These are phyloP conservation scores for Macrophya annulata DNA, from an alignment of 2,888 invertebrate species.

Conservation along the genomic window DNA sequence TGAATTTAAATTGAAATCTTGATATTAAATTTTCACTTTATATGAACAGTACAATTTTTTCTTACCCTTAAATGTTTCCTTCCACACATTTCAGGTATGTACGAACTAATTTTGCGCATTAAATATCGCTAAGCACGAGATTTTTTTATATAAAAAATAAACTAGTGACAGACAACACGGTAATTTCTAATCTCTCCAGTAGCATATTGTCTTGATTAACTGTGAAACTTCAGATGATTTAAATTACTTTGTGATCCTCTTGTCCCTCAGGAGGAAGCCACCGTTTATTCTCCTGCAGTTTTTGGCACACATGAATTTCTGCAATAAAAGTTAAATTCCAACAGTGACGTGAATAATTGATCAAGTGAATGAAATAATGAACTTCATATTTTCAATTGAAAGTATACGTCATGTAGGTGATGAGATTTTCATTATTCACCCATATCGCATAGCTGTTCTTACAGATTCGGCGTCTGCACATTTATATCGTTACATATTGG, in stretches of 20 bases:
- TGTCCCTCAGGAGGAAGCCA: neutral
- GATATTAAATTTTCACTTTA: neutral
- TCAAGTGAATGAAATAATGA: conserved; percentile 16
- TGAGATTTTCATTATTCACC: conserved; percentile 11
- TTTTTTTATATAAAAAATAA: neutral
- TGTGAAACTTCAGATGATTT: neutral
- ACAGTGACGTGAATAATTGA: neutral
- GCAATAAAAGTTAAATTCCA: neutral
- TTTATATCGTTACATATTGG: neutral
- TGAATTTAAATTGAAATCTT: neutral
- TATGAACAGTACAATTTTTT: neutral
- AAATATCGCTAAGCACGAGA: neutral
- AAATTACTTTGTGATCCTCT: neutral
- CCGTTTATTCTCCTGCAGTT: neutral
- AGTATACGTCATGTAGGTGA: neutral
- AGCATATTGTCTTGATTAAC: conserved; percentile 3
- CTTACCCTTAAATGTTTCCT: neutral
- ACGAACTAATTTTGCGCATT: neutral
- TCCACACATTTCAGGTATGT: neutral
- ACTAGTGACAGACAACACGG: neutral
- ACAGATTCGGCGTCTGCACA: neutral
- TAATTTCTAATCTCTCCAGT: neutral
- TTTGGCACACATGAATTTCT: neutral
- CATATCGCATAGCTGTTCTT: neutral
- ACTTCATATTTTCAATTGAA: neutral